These are phyloP conservation scores for Paramormyrops kingsleyae DNA, from an alignment of 2,113 vertebrate species.

Conservation along the genomic window DNA sequence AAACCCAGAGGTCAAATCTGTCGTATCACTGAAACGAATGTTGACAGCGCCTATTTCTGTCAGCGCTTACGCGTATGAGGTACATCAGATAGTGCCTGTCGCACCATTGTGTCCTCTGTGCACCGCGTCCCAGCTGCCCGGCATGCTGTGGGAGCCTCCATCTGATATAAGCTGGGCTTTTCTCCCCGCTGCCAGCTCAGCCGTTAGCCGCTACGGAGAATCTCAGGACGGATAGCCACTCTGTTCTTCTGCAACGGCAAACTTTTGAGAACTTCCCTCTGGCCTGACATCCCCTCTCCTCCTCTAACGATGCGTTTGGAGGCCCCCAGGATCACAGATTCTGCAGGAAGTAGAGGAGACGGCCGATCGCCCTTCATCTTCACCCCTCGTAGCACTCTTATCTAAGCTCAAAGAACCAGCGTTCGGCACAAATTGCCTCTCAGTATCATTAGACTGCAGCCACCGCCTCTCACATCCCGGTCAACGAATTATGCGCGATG, in stretches of 20 bases:
- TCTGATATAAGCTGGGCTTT: not conserved
- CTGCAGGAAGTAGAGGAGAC: not conserved
- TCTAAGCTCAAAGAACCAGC: not conserved
- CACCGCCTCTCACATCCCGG: not conserved
- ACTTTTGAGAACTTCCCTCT: not conserved
- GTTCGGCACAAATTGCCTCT: not conserved
- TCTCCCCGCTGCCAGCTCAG: not conserved
- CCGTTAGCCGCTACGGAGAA: not conserved
- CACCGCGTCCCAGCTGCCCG: not conserved
- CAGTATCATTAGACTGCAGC: not conserved
- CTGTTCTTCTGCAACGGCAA: not conserved
- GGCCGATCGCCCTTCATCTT: not conserved
- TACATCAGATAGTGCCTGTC: not conserved
- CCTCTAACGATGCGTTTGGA: not conserved
- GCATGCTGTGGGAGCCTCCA: not conserved
- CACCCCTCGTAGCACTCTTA: not conserved
- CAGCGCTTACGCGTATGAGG: not conserved
- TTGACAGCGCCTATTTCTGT: not conserved
- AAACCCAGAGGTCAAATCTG: not conserved
- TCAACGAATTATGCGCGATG: not conserved
- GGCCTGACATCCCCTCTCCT: not conserved
- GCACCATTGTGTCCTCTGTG: not conserved
- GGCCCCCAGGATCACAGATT: not conserved
- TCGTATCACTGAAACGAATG: not conserved
- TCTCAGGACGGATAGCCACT: not conserved